These are phyloP conservation scores for Morbakka virulenta DNA, from an alignment of 30 jellyfish, hydroid and myxozoan species.

Conservation along the genomic window DNA sequence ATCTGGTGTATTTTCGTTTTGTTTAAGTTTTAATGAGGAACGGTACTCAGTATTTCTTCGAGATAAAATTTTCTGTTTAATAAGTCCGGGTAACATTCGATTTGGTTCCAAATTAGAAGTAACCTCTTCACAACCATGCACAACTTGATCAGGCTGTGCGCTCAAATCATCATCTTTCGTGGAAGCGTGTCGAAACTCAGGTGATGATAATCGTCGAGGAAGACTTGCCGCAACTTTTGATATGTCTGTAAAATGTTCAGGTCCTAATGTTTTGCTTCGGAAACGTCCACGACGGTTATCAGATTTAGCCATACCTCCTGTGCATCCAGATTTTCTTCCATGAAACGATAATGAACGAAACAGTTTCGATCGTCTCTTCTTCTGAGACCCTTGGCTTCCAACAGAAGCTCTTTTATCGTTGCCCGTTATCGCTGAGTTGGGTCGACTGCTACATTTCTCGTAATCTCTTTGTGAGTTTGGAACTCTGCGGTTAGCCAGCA, in stretches of 20 bases:
- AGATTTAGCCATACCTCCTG: background rate
- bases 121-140: background rate
- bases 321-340: background rate
- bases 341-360: constrained; percentile 35
- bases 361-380: constrained; percentile 20
- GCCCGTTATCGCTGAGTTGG: background rate
- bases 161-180: background rate
- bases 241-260: constrained; percentile 36
- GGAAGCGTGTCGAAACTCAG: background rate
- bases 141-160: background rate
- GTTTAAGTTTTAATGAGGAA: background rate
- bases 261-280: constrained; percentile 63
- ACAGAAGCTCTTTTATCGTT: background rate
- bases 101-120: background rate
- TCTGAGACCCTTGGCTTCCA: background rate
- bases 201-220: background rate
- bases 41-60: background rate
- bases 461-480: background rate
- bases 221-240: background rate
- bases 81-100: background rate
- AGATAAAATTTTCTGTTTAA: background rate
- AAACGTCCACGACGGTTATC: background rate
- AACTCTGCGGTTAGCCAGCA: background rate
- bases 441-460: background rate
- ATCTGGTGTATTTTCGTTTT: background rate